phyloP scores from a whole-genome alignment of 2,113 vertebrate genomes.

The Petromus typicus region DNA sequence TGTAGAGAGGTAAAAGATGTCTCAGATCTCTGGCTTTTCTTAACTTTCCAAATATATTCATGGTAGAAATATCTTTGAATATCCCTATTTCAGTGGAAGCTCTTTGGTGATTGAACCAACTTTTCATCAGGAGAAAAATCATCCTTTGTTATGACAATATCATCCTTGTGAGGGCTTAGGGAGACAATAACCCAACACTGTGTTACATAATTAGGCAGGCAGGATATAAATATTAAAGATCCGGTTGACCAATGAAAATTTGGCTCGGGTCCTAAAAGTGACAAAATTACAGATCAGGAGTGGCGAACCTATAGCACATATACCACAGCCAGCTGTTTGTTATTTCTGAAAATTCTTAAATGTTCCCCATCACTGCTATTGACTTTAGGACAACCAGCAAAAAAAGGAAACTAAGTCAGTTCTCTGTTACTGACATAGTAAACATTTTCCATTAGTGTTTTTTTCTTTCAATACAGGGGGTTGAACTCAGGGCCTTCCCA shows the following conservation, averaged over 20 bases:
- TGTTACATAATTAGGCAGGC: background rate
- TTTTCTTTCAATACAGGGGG: background rate
- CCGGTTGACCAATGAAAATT: background rate
- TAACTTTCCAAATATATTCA: constrained; percentile 29
- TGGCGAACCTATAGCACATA: background rate
- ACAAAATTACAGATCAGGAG: background rate
- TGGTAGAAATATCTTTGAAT: background rate
- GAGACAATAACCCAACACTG: background rate
- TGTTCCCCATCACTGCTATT: background rate
- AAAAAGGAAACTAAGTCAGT: background rate
- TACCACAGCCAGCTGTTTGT: background rate
- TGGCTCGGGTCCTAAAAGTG: background rate
- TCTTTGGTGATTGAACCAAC: background rate
- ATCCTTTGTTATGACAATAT: background rate
- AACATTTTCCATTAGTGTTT: background rate
- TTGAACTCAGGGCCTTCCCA: background rate
- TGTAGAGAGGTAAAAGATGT: background rate
- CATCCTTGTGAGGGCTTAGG: background rate
- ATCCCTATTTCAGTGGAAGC: background rate
- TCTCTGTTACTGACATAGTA: background rate
- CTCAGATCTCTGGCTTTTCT: background rate
- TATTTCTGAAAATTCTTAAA: background rate
- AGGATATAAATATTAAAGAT: background rate
- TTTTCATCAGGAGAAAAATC: background rate
- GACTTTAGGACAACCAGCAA: background rate